Percentiles rank a stretch among this genome's conserved stretches.
phyloP scores from a whole-genome alignment of 2,113 vertebrate species.

The Eulemur macaco region DNA sequence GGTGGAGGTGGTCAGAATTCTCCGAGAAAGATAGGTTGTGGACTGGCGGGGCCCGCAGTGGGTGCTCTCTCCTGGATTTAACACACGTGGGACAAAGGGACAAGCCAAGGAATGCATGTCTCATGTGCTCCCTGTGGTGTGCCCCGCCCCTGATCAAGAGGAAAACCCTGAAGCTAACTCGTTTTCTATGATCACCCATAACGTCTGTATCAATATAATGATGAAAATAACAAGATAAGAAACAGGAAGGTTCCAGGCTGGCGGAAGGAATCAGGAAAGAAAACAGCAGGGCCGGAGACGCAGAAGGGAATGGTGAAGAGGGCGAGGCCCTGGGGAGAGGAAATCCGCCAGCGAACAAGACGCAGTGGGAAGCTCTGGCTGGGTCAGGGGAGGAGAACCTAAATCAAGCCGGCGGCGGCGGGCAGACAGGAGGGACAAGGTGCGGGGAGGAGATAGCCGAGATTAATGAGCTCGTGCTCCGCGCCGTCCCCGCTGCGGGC shows the following conservation, averaged over 20 bases:
- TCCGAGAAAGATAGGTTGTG: neutral
- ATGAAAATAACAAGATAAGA: neutral
- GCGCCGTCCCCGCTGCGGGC: neutral
- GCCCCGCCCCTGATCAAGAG: no score
- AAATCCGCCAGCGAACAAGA: neutral
- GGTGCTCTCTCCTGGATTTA: neutral
- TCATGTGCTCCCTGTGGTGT: neutral
- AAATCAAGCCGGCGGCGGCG: constrained; percentile 41
- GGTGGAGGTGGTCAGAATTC: neutral
- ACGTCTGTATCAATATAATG: neutral
- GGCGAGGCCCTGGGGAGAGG: neutral
- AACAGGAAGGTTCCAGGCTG: neutral
- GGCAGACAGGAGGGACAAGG: neutral
- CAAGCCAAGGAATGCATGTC: neutral
- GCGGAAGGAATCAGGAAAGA: neutral
- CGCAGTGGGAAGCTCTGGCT: neutral
- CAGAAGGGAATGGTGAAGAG: neutral
- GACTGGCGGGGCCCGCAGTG: neutral
- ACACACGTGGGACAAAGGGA: neutral
- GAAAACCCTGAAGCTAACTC: neutral
- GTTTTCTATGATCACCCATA: no score
- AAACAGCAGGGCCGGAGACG: neutral
- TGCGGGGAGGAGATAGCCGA: constrained; percentile 6
- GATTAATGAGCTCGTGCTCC: neutral
- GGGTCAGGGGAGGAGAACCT: neutral